Evolutionary conservation across 2,113 vertebrate genomes (phyloP).

Genomic region (Hippocampus barbouri): DNA sequence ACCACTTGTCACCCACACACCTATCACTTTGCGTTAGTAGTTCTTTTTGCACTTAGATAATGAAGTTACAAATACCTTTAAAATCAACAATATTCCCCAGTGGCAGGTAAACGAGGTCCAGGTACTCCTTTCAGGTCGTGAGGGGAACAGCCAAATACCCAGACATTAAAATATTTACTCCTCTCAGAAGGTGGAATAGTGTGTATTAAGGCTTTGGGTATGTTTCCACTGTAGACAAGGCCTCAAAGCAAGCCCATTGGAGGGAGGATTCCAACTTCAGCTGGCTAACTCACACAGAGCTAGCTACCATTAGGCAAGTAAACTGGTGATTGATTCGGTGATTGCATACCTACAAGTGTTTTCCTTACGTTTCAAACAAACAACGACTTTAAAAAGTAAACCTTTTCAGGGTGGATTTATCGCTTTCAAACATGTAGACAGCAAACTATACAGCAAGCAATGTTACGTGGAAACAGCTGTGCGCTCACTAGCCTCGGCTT

Average conservation of each 20-base stretch:
- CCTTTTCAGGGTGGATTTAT: neutral
- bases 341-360: conserved; percentile 45
- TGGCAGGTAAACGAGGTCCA: conserved; percentile 20
- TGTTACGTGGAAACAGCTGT: conserved; percentile 42
- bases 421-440: neutral
- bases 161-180: conserved; percentile 32
- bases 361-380: conserved; percentile 17
- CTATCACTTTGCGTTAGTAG: neutral
- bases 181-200: conserved; percentile 19
- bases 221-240: conserved; percentile 46
- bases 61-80: neutral
- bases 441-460: neutral
- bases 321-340: conserved; percentile 48
- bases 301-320: conserved; percentile 32
- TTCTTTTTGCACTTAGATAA: neutral
- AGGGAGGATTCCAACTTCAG: conserved; percentile 49
- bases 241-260: conserved; percentile 50
- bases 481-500: conserved; percentile 31
- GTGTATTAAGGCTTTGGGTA: conserved; percentile 27
- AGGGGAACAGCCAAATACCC: conserved; percentile 19
- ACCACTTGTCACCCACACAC: neutral
- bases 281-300: conserved; percentile 56
- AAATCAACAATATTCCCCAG: neutral
- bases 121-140: conserved; percentile 20
- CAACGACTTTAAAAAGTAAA: conserved; percentile 1